Base-by-base conservation (phyloP, 1,140 invertebrate genomes). In the Colletes gigas region DNA sequence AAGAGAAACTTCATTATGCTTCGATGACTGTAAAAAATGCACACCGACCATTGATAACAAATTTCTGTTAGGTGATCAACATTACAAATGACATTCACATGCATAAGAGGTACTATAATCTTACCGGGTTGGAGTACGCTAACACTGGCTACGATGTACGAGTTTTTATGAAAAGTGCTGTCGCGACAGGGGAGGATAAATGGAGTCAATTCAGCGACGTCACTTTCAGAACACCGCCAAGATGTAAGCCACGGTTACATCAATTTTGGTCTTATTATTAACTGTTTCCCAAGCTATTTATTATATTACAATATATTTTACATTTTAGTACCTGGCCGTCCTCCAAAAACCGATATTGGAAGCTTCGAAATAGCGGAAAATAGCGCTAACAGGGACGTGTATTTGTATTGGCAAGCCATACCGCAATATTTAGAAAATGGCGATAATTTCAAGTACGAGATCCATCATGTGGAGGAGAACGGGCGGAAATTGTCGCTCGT, bases 391-490 rank as follows among this genome's bases (percentile, higher is more conserved):
- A 90, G 95, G 69, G 94, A 95, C 66, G 91, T 96, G 41, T 95
- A 94, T 90, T 91, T 97, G 21, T 96, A 96, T 89, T 97, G 96
- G 96, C 95, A 96, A 88, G 93, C 95, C 72, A 94, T 97, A 67
- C 94, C 94, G 39, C 90, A 93, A 10, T 94, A 94, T 86, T 92
- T 95, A 78, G 93, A 96, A 67, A 95, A 95, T 87, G 95, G 95
- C 8, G 92, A 94, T 30, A 92, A 94, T 71, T 95, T 95, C 86
- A 91, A 83, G 21, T 94, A 94, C 83, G 79, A 88, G n/a, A 85
- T 93, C 47, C 83, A 91, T 55, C 70, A 86, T 30, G 89, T 93
- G 0, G 88, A 93, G 71, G 93, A 94, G 72, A 91, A 91, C 82
- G 91, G 91, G 5, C 50, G 76, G 17, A 88, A 81, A 17, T 30